A percentile compares a stretch with the other conserved stretches of the same genome.
phyloP scores from a whole-genome alignment of 2,797 vertebrate species.

The Liasis olivaceus region DNA sequence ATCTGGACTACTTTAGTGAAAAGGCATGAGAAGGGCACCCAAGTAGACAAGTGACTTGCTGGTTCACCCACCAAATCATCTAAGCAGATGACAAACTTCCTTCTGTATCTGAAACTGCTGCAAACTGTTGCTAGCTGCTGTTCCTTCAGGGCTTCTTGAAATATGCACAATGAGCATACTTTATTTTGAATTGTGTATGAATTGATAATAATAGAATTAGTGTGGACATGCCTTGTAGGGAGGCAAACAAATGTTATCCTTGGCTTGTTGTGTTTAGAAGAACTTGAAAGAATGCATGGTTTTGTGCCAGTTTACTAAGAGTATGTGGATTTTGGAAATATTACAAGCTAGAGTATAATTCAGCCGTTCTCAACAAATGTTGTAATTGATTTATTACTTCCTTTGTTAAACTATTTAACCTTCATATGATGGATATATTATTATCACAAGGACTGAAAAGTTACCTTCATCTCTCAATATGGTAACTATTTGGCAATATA shows the following conservation, averaged over 20 bases:
- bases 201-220: neutral
- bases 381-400: slow-evolving; percentile 24
- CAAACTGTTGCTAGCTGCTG: neutral
- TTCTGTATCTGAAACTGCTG: neutral
- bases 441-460: slow-evolving; percentile 9
- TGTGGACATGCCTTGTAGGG: slow-evolving; percentile 9
- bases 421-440: neutral
- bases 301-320: slow-evolving; percentile 33
- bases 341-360: slow-evolving; percentile 42
- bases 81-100: neutral
- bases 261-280: neutral
- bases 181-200: neutral
- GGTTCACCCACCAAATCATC: neutral
- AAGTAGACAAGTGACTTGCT: neutral
- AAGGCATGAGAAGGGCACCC: neutral
- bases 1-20: neutral
- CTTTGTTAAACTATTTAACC: slow-evolving; percentile 50
- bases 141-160: neutral
- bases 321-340: slow-evolving; percentile 33
- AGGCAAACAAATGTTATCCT: slow-evolving; percentile 25
- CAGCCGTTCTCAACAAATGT: slow-evolving; percentile 27
- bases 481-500: slow-evolving; percentile 33
- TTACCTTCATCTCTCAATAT: slow-evolving; percentile 41
- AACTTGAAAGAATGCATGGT: neutral
- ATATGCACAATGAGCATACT: neutral